Percentiles rank a stretch among this genome's conserved stretches.
Conservation (phyloP, 2,797 vertebrate genomes). For the Neostethus bicornis region DNA sequence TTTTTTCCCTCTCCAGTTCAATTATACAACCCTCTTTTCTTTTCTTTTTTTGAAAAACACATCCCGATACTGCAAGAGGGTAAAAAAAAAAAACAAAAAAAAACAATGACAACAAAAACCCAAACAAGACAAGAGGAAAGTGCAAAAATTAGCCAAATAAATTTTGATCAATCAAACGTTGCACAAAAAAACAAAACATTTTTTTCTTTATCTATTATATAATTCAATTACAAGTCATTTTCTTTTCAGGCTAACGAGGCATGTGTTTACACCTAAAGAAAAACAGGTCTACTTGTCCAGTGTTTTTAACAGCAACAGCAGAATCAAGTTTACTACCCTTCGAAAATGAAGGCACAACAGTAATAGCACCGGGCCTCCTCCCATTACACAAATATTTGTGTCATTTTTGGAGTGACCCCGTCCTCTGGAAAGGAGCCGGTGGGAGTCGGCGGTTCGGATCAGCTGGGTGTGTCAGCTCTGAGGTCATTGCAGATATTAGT, state of each 20-base stretch:
- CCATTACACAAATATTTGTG: slow-evolving; percentile 1
- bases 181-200: not conserved
- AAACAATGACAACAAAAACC: no score
- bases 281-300: not conserved
- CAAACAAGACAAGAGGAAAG: no score
- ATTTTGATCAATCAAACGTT: not conserved
- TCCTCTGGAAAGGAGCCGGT: slow-evolving; percentile 1
- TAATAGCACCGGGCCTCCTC: not conserved
- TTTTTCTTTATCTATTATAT: not conserved
- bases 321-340: slow-evolving; percentile 4
- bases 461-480: slow-evolving; percentile 1
- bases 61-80: no score
- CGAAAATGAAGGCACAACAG: slow-evolving; percentile 4
- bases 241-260: not conserved
- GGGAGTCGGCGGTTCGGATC: not conserved
- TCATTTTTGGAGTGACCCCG: not conserved
- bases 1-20: no score
- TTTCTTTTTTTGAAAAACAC: no score
- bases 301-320: slow-evolving; percentile 6
- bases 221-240: not conserved
- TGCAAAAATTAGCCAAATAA: no score
- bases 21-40: no score
- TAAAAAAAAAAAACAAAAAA: no score
- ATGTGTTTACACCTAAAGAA: slow-evolving; percentile 1
- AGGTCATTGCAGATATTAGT: not conserved